Evolutionary conservation across 2,797 vertebrate genomes (phyloP).

Genomic region (Schizopygopsis pylzovi): DNA sequence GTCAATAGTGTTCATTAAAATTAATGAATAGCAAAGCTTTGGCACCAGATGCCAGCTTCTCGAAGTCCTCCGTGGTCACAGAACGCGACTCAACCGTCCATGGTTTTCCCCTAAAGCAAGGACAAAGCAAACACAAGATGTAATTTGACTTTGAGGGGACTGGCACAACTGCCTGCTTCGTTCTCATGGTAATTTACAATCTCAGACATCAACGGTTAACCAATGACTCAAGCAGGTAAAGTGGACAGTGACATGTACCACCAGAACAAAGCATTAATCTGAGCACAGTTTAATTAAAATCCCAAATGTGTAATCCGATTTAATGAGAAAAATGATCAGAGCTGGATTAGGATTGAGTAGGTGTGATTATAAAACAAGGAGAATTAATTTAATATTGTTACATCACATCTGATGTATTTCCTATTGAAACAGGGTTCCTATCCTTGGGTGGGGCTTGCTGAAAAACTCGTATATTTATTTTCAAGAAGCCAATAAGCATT

Average conservation of each 20-base stretch:
- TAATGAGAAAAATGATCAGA: slow-evolving; percentile 53
- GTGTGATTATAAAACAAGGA: slow-evolving; percentile 8
- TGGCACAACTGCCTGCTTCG: slow-evolving; percentile 22
- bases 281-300: slow-evolving; percentile 68
- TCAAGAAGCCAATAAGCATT: too few species aligned
- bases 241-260: slow-evolving; percentile 36
- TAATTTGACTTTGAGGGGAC: slow-evolving; percentile 31
- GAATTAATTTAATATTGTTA: not conserved
- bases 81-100: slow-evolving; percentile 34
- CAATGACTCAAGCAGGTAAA: not conserved
- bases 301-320: slow-evolving; percentile 65
- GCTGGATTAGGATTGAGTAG: slow-evolving; percentile 48
- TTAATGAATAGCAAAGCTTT: slow-evolving; percentile 53
- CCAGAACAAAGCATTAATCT: slow-evolving; percentile 35
- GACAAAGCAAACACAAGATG: slow-evolving; percentile 32
- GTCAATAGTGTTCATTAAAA: slow-evolving; percentile 63
- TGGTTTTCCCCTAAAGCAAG: slow-evolving; percentile 45
- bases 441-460: too few species aligned
- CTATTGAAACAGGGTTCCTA: not conserved
- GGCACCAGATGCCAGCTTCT: slow-evolving; percentile 60
- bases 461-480: not conserved
- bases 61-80: slow-evolving; percentile 43
- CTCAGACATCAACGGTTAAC: slow-evolving; percentile 4
- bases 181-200: slow-evolving; percentile 33
- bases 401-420: not conserved